Base-by-base conservation (phyloP, 2,888 invertebrate genomes). In the Microchrysa polita region DNA sequence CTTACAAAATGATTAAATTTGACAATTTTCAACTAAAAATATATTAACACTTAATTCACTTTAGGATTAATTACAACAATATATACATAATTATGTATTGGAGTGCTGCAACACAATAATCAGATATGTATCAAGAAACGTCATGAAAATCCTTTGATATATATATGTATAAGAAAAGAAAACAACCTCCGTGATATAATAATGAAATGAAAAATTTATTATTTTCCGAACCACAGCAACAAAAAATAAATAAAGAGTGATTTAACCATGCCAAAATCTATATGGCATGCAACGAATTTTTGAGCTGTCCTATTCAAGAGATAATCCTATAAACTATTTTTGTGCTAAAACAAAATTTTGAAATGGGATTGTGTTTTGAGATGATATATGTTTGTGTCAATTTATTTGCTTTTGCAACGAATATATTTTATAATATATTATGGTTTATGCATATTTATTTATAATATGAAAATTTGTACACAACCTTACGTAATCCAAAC, bases 1-100 rank as follows among this genome's bases (percentile, higher is more conserved):
- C 72, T 74, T 18, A 72, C 53, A 74, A n/a, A n/a, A n/a, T n/a
- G 52, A 57, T 67, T 40, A 71, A 34, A 74, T 74, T n/a, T 67
- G 40, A 60, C 55, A 34, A n/a, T 34, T 69, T 69, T 40, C 55
- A 20, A 69, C 44, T 65, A 48, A 65, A 23, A n/a, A n/a, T n/a
- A n/a, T 22, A 34, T 23, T 40, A 69, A 69, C n/a, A n/a, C 42
- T 69, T 52, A 55, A 69, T 69, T 69, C 69, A 69, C 34, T 27
- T 44, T 69, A 69, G 69, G 57, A 23, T 69, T 34, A 69, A 69
- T 69, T 55, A 67, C n/a, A 34, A n/a, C 16, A n/a, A n/a, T n/a
- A n/a, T n/a, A n/a, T n/a, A n/a, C n/a, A n/a, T n/a, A n/a, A 53
- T 53, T 53, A 69, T 69, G 14, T 40, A 69, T 69, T 69, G 55